Conservation (phyloP, 2,797 vertebrate genomes). For the Octomys mimax region DNA sequence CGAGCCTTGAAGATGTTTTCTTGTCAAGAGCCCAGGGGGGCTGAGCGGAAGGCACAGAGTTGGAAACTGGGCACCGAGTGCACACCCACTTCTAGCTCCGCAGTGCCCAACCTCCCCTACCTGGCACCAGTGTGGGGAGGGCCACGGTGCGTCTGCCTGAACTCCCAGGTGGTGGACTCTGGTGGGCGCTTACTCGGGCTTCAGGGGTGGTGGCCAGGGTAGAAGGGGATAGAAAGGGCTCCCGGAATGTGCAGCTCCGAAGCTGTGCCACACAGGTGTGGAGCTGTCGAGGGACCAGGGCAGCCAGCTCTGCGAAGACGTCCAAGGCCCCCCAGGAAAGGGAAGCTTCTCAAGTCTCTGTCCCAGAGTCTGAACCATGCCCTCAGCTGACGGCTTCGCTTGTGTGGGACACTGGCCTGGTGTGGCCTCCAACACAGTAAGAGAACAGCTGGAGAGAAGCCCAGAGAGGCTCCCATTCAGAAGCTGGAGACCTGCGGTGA, state of each 20-base stretch:
- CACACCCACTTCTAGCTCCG: accelerated
- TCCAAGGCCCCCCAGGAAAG: not conserved
- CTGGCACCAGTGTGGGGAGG: not conserved
- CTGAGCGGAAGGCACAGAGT: too few species aligned
- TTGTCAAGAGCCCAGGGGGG: too few species aligned
- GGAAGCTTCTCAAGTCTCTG: not conserved
- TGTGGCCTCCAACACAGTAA: not conserved
- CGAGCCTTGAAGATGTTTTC: not conserved
- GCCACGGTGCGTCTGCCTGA: too few species aligned
- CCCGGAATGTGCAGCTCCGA: not conserved
- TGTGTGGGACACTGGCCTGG: accelerated
- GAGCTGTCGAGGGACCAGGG: not conserved
- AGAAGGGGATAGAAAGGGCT: not conserved
- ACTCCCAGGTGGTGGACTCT: not conserved
- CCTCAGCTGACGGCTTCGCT: not conserved
- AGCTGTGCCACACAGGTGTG: not conserved
- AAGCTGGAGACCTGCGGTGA: too few species aligned
- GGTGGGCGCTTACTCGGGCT: accelerated
- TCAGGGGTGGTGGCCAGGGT: not conserved
- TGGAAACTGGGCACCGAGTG: not conserved
- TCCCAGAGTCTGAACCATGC: too few species aligned
- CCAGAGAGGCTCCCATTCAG: not conserved
- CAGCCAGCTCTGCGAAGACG: not conserved
- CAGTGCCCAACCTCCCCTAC: not conserved
- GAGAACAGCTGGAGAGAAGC: not conserved